Evolutionary conservation across 1,140 invertebrate genomes (phyloP).

Genomic region (Sycobia sp.): DNA sequence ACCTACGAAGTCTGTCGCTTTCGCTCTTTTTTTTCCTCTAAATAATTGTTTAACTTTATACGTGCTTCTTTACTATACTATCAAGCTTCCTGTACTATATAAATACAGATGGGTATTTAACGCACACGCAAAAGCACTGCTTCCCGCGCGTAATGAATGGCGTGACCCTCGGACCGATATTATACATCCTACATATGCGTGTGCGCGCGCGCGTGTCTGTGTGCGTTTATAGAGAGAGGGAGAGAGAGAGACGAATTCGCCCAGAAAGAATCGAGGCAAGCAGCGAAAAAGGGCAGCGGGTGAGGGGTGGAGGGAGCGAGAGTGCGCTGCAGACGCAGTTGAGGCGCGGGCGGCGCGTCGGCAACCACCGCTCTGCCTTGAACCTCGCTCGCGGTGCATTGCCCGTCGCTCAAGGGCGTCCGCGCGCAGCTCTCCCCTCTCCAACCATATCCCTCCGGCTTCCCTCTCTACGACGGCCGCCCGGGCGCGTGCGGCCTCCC

Average conservation of each 20-base stretch:
- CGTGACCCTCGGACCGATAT: no score
- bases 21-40: no score
- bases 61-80: no score
- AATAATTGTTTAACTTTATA: no score
- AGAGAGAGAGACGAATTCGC: slow-evolving; percentile 29
- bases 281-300: slow-evolving; percentile 13
- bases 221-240: no score
- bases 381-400: slow-evolving; percentile 62
- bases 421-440: slow-evolving; percentile 44
- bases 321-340: slow-evolving; percentile 39
- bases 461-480: slow-evolving; percentile 16
- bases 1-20: no score
- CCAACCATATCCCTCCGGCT: no score
- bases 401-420: slow-evolving; percentile 63
- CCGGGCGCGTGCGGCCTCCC: slow-evolving; percentile 38
- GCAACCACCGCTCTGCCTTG: slow-evolving; percentile 62
- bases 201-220: slow-evolving; percentile 14
- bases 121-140: no score
- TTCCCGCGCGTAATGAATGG: no score
- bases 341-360: slow-evolving; percentile 48
- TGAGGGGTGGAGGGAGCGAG: not conserved
- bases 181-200: no score
- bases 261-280: slow-evolving; percentile 16
- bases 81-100: no score
- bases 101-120: no score